Evolutionary conservation across 2,113 vertebrate genomes (phyloP).

Genomic region (Manacus vitellinus): DNA sequence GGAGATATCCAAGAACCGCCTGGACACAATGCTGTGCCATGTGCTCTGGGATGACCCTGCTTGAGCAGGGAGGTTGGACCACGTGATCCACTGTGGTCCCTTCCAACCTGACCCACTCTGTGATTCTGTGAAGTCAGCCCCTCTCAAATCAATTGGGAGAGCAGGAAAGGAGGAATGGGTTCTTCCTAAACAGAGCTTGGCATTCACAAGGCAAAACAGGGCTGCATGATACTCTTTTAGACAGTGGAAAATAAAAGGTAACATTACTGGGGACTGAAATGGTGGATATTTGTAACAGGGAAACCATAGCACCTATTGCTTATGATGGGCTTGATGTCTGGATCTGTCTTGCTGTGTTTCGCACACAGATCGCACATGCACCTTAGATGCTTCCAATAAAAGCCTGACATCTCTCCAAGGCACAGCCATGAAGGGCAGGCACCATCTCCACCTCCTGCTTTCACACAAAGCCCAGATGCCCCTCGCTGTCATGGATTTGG

Average conservation of each 20-base stretch:
- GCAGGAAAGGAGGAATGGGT: neutral
- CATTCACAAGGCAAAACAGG: neutral
- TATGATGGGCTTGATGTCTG: neutral
- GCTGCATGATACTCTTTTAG: neutral
- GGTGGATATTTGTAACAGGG: neutral
- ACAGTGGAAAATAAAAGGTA: neutral
- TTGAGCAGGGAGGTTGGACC: neutral
- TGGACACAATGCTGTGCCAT: neutral
- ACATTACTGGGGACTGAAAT: neutral
- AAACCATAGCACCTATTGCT: rapidly evolving
- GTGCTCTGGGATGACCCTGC: neutral
- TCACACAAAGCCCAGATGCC: neutral
- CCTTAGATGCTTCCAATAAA: neutral
- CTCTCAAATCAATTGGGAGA: neutral
- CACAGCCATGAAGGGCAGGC: neutral
- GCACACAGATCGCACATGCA: neutral
- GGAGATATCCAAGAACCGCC: neutral
- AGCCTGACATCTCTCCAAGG: neutral
- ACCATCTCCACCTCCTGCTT: neutral
- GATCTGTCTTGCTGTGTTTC: neutral
- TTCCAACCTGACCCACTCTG: neutral
- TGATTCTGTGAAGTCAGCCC: neutral
- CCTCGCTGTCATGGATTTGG: neutral
- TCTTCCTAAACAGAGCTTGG: neutral
- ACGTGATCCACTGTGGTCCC: rapidly evolving